Conservation (phyloP, 2,888 invertebrate species). For the Cheilosia variabilis region DNA sequence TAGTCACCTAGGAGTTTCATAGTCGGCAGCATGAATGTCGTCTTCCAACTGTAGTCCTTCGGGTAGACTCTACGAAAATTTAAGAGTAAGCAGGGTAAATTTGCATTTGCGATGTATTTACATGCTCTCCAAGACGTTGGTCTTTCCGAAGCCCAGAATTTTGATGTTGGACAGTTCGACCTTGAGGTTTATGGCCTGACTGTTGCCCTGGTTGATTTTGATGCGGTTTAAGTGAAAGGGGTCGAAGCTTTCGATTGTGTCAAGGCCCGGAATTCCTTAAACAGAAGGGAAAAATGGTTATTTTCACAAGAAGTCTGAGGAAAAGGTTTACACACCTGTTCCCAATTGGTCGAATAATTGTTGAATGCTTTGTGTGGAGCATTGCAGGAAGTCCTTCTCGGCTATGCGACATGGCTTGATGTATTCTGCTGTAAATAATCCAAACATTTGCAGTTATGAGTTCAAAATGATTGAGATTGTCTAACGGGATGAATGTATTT, state of each 20-base stretch:
- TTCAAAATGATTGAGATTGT: constrained; percentile 33
- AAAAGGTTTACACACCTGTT: constrained; percentile 84
- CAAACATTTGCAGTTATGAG: constrained; percentile 57
- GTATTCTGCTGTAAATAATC: constrained; percentile 86
- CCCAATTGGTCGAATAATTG: constrained; percentile 87
- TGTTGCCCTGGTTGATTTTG: constrained; percentile 88
- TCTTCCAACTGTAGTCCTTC: constrained; percentile 88
- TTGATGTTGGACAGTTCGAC: constrained; percentile 89
- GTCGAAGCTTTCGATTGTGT: constrained; percentile 87
- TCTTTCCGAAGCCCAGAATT: constrained; percentile 88
- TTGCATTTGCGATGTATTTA: constrained; percentile 80
- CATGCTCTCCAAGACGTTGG: constrained; percentile 87
- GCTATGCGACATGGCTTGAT: constrained; percentile 87
- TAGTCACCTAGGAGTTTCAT: constrained; percentile 89
- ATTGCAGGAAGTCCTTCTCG: constrained; percentile 87
- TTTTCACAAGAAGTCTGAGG: not conserved
- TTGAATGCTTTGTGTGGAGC: constrained; percentile 88
- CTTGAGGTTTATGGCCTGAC: constrained; percentile 89
- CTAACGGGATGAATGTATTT: too few species aligned
- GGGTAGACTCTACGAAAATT: constrained; percentile 86
- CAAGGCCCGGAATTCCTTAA: constrained; percentile 82
- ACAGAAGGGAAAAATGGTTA: not conserved
- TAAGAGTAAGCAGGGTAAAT: not conserved
- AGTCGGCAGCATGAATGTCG: constrained; percentile 87
- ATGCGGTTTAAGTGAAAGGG: constrained; percentile 88